Percentiles rank a stretch among this genome's conserved stretches.
Conservation (phyloP, 2,888 invertebrate genomes). For the Cryptocheilus praepositus region DNA sequence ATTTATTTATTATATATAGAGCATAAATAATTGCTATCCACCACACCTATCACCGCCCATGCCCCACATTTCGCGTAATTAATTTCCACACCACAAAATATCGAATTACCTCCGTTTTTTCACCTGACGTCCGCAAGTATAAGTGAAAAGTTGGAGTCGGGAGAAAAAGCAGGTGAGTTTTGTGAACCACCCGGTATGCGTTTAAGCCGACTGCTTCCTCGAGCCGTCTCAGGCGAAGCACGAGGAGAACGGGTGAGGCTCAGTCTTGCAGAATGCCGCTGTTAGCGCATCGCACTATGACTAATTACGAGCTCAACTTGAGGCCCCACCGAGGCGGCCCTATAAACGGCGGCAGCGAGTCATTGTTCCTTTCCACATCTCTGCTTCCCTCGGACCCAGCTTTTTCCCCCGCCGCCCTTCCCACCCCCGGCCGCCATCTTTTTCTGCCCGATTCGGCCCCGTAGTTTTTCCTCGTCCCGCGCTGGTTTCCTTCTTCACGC, state of each 20-base stretch:
- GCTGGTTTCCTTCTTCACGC: constrained; percentile 24
- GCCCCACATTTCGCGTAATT: too few species aligned
- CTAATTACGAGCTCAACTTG: constrained; percentile 66
- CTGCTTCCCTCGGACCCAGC: constrained; percentile 26
- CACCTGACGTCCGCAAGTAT: too few species aligned
- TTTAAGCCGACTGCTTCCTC: constrained; percentile 44
- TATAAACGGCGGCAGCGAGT: constrained; percentile 53
- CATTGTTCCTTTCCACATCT: constrained; percentile 57
- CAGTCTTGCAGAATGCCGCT: constrained; percentile 74
- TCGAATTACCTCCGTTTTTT: too few species aligned
- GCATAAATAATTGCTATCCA: too few species aligned
- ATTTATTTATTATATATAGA: too few species aligned
- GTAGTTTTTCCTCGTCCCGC: constrained; percentile 8
- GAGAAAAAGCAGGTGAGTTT: too few species aligned
- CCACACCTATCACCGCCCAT: too few species aligned
- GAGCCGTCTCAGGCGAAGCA: background rate
- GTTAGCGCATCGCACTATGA: constrained; percentile 74
- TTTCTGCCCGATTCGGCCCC: constrained; percentile 1
- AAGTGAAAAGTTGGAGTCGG: too few species aligned
- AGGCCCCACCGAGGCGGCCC: constrained; percentile 43
- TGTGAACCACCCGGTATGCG: constrained; percentile 39
- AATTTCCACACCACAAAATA: too few species aligned
- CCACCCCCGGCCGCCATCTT: background rate
- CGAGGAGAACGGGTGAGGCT: constrained; percentile 41
- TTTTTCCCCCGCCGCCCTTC: constrained; percentile 7